Evolutionary conservation across 2,113 vertebrate genomes (phyloP).

Genomic region (Cyprinodon brontotheroides): DNA sequence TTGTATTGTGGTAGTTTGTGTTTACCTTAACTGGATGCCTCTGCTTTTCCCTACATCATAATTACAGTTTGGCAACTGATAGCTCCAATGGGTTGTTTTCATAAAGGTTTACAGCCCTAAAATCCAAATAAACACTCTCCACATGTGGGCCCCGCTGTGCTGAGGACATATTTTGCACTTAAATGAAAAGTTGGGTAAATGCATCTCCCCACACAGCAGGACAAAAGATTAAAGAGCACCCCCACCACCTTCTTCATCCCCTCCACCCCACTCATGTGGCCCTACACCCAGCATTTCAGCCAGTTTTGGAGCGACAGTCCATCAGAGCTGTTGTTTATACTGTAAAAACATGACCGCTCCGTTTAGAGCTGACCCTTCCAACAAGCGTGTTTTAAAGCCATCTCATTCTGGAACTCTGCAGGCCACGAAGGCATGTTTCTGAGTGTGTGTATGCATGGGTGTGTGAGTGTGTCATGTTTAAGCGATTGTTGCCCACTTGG

Average conservation of each 20-base stretch:
- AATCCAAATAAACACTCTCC: constrained; percentile 23
- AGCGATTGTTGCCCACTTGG: constrained; percentile 43
- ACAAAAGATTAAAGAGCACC: constrained; percentile 12
- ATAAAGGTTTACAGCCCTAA: constrained; percentile 28
- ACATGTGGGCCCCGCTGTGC: constrained; percentile 8
- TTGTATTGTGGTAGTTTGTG: constrained; percentile 49
- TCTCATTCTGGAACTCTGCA: constrained; percentile 46
- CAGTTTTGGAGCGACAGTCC: constrained; percentile 41
- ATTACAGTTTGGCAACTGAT: constrained; percentile 33
- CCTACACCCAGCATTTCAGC: constrained; percentile 15
- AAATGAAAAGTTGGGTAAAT: constrained; percentile 30
- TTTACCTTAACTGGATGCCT: constrained; percentile 43
- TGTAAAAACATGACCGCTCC: constrained; percentile 71
- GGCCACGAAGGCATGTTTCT: constrained; percentile 8
- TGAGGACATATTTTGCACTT: constrained; percentile 22
- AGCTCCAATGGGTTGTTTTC: constrained; percentile 28
- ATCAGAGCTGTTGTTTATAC: constrained; percentile 66
- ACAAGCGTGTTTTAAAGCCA: constrained; percentile 28
- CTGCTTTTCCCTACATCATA: constrained; percentile 33
- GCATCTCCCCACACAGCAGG: constrained; percentile 28
- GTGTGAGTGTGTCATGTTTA: constrained; percentile 27
- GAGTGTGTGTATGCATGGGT: constrained; percentile 32
- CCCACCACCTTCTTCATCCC: not conserved
- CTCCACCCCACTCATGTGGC: not conserved
- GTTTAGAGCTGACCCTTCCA: constrained; percentile 60